phyloP scores from a whole-genome alignment of 2,113 vertebrate genomes.

The Siphamia tubifer region DNA sequence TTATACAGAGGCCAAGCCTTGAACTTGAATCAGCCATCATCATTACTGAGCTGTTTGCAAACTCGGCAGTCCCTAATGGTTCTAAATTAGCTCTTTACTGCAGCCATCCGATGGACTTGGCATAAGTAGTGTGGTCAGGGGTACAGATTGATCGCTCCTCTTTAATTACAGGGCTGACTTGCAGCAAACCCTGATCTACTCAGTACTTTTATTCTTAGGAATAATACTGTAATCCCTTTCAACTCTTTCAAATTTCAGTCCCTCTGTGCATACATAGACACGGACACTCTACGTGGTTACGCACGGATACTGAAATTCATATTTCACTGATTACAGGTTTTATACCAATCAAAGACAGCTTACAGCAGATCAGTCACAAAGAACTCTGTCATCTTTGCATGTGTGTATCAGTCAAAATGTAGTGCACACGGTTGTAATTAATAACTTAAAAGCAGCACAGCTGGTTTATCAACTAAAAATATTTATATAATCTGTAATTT shows the following conservation, averaged over 20 bases:
- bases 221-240: conserved; percentile 58
- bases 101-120: conserved; percentile 81
- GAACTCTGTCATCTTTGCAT: not conserved
- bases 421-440: not conserved
- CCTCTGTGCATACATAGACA: not conserved
- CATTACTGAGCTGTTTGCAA: conserved; percentile 83
- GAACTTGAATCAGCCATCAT: conserved; percentile 80
- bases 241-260: conserved; percentile 48
- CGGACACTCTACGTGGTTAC: not conserved
- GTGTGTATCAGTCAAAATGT: not conserved
- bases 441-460: not conserved
- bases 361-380: not conserved
- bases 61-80: conserved; percentile 83
- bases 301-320: not conserved
- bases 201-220: conserved; percentile 21
- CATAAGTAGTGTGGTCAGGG: conserved; percentile 77
- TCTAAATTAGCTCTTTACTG: conserved; percentile 84
- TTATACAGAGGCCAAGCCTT: conserved; percentile 71
- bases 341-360: conserved; percentile 1
- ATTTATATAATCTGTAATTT: conserved; percentile 29
- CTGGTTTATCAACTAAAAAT: too few species aligned
- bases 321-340: conserved; percentile 2
- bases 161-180: conserved; percentile 81
- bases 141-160: conserved; percentile 80
- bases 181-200: conserved; percentile 61